Conservation (phyloP, 2,113 vertebrate species). For the Notarius quadriscutis region DNA sequence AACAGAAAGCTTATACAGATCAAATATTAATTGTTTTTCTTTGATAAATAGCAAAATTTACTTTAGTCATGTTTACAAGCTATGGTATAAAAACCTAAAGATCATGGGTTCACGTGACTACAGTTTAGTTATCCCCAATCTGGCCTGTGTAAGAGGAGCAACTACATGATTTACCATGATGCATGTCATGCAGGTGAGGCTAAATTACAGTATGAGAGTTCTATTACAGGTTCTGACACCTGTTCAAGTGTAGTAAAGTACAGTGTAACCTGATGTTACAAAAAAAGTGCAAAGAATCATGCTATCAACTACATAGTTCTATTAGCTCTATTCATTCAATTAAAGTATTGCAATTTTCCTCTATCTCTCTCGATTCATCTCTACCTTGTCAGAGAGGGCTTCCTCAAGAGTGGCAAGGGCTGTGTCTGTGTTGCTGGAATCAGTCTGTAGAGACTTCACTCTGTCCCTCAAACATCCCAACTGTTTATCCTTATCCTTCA, state of each 20-base stretch:
- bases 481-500: constrained; percentile 97
- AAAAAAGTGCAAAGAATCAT: neutral
- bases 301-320: neutral
- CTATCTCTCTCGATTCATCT: constrained; percentile 11
- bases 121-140: neutral
- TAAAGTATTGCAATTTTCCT: constrained; percentile 36
- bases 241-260: constrained; percentile 21
- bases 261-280: neutral
- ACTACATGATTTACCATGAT: neutral
- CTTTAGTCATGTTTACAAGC: neutral
- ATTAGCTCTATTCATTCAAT: neutral
- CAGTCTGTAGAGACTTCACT: constrained; percentile 91
- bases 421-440: constrained; percentile 97
- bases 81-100: neutral
- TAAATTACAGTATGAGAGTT: neutral
- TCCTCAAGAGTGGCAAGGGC: constrained; percentile 92
- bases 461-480: constrained; percentile 89
- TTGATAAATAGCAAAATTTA: neutral
- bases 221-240: neutral
- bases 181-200: neutral
- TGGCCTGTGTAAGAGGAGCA: neutral
- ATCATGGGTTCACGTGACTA: neutral
- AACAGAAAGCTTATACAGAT: neutral
- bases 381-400: constrained; percentile 95
- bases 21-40: neutral